Base-by-base conservation (phyloP, 2,888 invertebrate genomes). In the Athripsodes cinereus region DNA sequence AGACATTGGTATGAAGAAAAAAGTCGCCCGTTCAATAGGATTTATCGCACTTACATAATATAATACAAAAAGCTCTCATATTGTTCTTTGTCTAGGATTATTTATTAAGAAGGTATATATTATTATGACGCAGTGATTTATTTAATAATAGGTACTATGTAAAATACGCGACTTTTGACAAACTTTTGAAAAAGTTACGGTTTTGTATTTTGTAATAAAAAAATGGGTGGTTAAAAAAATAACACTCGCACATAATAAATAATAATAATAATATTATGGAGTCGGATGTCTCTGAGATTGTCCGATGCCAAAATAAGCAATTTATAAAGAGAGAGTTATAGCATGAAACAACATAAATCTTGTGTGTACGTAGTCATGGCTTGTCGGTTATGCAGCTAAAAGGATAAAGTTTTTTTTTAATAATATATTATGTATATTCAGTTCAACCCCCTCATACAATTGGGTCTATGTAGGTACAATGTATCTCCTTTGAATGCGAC, bases 271-370 rank as follows among this genome's bases (percentile, higher is more conserved):
- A n/a, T n/a, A n/a, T n/a, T n/a, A n/a, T n/a, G n/a, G n/a, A 20
- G 18, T 22, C 44, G 50, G 21, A 51, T 51, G 51, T 56, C 56
- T 56, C 51, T 51, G 3, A 51, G 35, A 44, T 22, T 34, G 49
- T 35, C 50, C 49, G 40, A 60, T 59, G 63, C 59, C 63, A 59
- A 63, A 62, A 63, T 63, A 63, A 63, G 63, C 63, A 59, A 63
- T 63, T 63, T 63, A 63, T 61, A 63, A 62, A 59, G 58, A 61
- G 61, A 63, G 61, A 61, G 61, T 61, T 63, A 59, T 63, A 60
- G 56, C 61, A 61, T 58, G 53, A 56, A 61, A 51, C 35, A 55
- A 63, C 61, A 63, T 63, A 61, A 63, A 63, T 63, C 63, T 63
- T 59, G 19, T 50, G 46, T 57, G 54, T 40, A 50, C 48, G 55